These are phyloP conservation scores for Choloepus didactylus DNA, from an alignment of 2,797 vertebrate genomes.

Conservation along the genomic window DNA sequence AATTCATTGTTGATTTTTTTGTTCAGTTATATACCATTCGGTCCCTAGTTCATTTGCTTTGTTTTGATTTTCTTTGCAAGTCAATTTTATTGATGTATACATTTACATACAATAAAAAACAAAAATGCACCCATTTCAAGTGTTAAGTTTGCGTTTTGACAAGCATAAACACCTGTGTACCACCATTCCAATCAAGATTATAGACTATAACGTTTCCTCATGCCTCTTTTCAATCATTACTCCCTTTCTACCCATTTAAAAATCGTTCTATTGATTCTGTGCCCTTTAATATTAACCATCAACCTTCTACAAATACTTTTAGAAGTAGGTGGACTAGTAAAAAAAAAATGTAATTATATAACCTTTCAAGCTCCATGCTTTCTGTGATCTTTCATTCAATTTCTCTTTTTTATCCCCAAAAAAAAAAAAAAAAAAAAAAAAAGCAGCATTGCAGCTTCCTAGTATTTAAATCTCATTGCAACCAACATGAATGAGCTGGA, in stretches of 20 bases:
- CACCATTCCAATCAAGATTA: not conserved
- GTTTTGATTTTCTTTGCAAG: constrained; percentile 45
- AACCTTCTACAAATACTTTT: constrained; percentile 26
- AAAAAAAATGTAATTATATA: constrained; percentile 22
- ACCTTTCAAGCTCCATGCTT: not conserved
- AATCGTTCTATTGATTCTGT: not conserved
- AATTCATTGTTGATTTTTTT: constrained; percentile 22
- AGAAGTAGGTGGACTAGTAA: not conserved
- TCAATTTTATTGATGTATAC: constrained; percentile 20
- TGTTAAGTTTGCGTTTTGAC: not conserved
- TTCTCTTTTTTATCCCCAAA: constrained; percentile 3
- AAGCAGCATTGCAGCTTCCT: not conserved
- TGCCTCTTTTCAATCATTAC: not conserved
- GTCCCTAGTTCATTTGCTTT: constrained; percentile 26
- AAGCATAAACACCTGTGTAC: not conserved
- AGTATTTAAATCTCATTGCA: constrained; percentile 29
- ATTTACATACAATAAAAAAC: not conserved
- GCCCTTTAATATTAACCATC: not conserved
- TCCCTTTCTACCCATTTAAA: not conserved
- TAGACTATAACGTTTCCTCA: not conserved
- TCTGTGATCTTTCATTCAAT: not conserved
- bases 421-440: not conserved
- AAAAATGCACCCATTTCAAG: constrained; percentile 29
- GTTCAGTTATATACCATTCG: not conserved
- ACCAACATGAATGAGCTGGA: not conserved